phyloP scores from a whole-genome alignment of 2,888 invertebrate species.

The Mantis religiosa region DNA sequence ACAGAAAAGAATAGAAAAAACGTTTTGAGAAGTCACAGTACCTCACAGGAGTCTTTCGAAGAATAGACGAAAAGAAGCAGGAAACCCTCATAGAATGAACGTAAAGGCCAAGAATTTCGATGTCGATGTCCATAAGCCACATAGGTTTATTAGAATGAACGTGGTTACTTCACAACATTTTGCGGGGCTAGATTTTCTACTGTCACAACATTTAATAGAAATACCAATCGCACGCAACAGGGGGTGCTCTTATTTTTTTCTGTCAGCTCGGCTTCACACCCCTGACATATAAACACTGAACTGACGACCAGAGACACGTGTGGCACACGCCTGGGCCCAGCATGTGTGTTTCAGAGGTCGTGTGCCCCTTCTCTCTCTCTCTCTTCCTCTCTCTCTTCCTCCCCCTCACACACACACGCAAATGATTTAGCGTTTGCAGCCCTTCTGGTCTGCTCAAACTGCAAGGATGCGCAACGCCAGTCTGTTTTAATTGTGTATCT shows the following conservation, averaged over 20 bases:
- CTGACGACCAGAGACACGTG: background rate
- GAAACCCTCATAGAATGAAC: too few species aligned
- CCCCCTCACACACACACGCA: background rate
- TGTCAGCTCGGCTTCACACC: background rate
- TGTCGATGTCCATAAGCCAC: too few species aligned
- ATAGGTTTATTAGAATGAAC: too few species aligned
- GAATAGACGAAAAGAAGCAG: too few species aligned
- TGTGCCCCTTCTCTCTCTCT: background rate
- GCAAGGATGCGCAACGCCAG: background rate
- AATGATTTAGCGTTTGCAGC: background rate
- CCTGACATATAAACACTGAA: background rate
- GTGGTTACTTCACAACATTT: too few species aligned
- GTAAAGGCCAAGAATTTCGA: too few species aligned
- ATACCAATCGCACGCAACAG: background rate
- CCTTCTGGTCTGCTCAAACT: background rate
- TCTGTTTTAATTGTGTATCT: background rate
- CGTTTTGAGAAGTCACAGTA: too few species aligned
- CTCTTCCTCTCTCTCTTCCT: too few species aligned
- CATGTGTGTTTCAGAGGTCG: background rate
- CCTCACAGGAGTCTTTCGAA: too few species aligned
- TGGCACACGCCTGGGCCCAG: background rate
- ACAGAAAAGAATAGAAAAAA: too few species aligned
- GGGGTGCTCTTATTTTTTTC: background rate
- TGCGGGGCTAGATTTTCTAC: too few species aligned
- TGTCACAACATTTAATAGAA: too few species aligned